Conservation (phyloP, 2,113 vertebrate genomes). For the Felis catus region F.catus_Fca126_mat1.0 CM031421.1:107466001-107466500, state of each 20-base stretch:
- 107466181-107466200: neutral
- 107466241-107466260: neutral
- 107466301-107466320: accelerated
- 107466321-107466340: accelerated
- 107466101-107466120: neutral
- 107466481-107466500: accelerated
- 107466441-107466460: too few relatives aligned
- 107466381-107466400: neutral
- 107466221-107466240: accelerated
- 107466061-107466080: neutral
- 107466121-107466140: too few relatives aligned
- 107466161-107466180: neutral
- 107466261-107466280: too few relatives aligned
- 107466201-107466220: accelerated
- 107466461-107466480: neutral
- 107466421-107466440: too few relatives aligned
- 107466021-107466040: neutral
- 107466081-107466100: accelerated
- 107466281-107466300: neutral
- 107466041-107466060: neutral
- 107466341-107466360: neutral
- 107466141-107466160: neutral
- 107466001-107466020: neutral
- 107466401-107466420: neutral
- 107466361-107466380: accelerated